Percentiles rank a stretch among this genome's conserved stretches.
phyloP scores from a whole-genome alignment of 1,140 invertebrate genomes.

The Drosophila jambulina region DNA sequence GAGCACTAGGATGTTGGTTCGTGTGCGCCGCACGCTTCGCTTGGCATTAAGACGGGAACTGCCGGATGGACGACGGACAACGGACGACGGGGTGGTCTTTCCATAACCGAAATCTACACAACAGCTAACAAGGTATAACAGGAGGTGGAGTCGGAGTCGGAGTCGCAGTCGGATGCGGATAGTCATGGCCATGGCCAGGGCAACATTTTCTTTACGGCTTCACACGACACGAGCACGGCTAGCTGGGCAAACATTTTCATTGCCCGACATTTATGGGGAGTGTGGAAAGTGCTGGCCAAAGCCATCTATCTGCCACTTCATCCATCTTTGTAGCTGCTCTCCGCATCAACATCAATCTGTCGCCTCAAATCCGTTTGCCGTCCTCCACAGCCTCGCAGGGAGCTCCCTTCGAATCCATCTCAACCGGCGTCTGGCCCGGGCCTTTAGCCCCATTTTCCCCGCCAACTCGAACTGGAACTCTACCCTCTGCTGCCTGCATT shows the following conservation, averaged over 20 bases:
- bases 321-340: conserved; percentile 40
- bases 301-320: conserved; percentile 57
- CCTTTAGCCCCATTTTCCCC: conserved; percentile 2
- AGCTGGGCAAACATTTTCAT: conserved; percentile 78
- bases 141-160: not conserved
- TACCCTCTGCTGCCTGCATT: conserved; percentile 4
- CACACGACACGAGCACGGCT: conserved; percentile 66
- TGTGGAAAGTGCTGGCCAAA: conserved; percentile 22
- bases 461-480: conserved; percentile 1
- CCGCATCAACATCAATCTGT: conserved; percentile 69
- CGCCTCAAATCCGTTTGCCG: conserved; percentile 61
- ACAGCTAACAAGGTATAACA: conserved; percentile 76
- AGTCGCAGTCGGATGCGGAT: not conserved
- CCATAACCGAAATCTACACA: conserved; percentile 60
- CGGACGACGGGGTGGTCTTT: not conserved
- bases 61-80: not conserved
- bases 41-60: conserved; percentile 51
- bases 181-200: conserved; percentile 11
- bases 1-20: not conserved
- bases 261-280: conserved; percentile 66
- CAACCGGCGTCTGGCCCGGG: not conserved
- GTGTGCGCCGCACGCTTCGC: conserved; percentile 55
- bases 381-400: conserved; percentile 7
- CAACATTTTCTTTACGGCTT: conserved; percentile 73
- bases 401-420: not conserved